Percentiles rank a stretch among this genome's conserved stretches.
These are phyloP conservation scores for Eustalomyia histrio DNA, from an alignment of 2,888 invertebrate species.

Conservation along the genomic window DNA sequence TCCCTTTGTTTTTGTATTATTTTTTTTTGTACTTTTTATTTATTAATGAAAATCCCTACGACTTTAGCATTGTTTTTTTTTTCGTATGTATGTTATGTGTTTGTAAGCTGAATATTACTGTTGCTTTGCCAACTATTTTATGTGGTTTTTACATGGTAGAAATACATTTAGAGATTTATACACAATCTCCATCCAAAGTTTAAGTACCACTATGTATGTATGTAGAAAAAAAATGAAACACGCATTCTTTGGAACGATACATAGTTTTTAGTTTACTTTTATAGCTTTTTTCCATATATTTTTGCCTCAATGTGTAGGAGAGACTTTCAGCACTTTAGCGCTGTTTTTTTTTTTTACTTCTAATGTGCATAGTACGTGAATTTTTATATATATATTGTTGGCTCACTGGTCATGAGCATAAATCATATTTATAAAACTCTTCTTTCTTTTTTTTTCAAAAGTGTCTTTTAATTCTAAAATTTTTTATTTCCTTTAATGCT, in stretches of 20 bases:
- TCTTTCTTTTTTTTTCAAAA: background rate
- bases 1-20: background rate
- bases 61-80: conserved; percentile 5
- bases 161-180: background rate
- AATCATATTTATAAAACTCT: conserved; percentile 49
- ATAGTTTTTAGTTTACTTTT: conserved; percentile 10
- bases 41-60: conserved; percentile 28
- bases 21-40: conserved; percentile 15
- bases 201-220: background rate
- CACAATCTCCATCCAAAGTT: background rate
- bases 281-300: conserved; percentile 7
- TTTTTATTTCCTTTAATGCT: background rate
- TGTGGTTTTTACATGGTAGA: conserved; percentile 47
- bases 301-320: background rate
- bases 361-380: background rate
- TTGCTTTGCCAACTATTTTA: conserved; percentile 49
- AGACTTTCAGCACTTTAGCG: conserved; percentile 32
- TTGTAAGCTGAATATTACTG: conserved; percentile 6
- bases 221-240: conserved; percentile 22
- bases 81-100: background rate
- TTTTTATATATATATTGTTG: conserved; percentile 23
- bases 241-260: conserved; percentile 22
- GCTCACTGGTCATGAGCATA: conserved; percentile 42
- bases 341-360: background rate
- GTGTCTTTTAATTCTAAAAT: background rate